Evolutionary conservation across 2,888 invertebrate species (phyloP).

Genomic region (Globia sparganii): DNA sequence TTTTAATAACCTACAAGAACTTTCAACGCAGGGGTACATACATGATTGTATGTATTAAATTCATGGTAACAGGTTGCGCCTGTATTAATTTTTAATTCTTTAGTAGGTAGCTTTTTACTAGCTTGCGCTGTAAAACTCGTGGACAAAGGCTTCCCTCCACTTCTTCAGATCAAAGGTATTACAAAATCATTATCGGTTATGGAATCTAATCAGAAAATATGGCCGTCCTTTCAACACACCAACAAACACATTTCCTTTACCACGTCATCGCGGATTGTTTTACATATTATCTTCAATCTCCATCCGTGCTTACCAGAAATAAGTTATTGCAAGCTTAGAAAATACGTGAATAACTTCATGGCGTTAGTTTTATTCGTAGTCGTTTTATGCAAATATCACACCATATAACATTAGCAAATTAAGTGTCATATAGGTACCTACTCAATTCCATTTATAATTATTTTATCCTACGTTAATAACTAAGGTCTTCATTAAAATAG

Average conservation of each 20-base stretch:
- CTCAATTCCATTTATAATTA: slow-evolving; percentile 41
- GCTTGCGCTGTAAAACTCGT: background rate
- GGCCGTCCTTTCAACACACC: slow-evolving; percentile 24
- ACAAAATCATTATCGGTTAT: slow-evolving; percentile 10
- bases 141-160: too few species aligned
- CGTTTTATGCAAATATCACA: slow-evolving; percentile 50
- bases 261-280: slow-evolving; percentile 34
- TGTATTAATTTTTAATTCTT: background rate
- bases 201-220: slow-evolving; percentile 21
- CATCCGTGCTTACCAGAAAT: slow-evolving; percentile 32
- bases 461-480: slow-evolving; percentile 28
- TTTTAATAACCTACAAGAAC: too few species aligned
- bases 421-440: slow-evolving; percentile 35
- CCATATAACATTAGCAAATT: slow-evolving; percentile 45
- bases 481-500: slow-evolving; percentile 44
- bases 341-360: slow-evolving; percentile 23
- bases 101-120: background rate
- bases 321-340: slow-evolving; percentile 43
- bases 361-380: slow-evolving; percentile 49
- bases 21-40: too few species aligned
- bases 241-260: slow-evolving; percentile 33
- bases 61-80: too few species aligned
- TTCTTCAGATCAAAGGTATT: background rate
- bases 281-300: slow-evolving; percentile 51
- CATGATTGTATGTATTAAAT: too few species aligned